Evolutionary conservation across 2,888 invertebrate species (phyloP).

Genomic region (Caenorhabditis zanzibari): DNA sequence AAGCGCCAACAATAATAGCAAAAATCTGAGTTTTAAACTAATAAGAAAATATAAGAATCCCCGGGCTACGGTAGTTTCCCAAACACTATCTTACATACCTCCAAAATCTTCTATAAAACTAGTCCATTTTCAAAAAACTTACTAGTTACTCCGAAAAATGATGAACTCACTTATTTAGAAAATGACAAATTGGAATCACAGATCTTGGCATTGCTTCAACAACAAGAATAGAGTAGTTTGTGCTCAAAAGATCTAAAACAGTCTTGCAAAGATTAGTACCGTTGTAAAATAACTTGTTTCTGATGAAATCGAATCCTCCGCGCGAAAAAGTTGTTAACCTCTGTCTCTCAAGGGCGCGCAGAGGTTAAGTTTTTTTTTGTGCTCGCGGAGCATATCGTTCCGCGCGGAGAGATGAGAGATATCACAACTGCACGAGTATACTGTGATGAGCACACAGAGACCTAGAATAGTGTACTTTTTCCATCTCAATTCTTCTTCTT

Average conservation of each 20-base stretch:
- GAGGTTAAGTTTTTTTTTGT: conserved; percentile 39
- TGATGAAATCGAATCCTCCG: conserved; percentile 52
- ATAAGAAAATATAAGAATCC: too few relatives aligned
- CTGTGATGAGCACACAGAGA: conserved; percentile 24
- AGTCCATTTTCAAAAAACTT: too few relatives aligned
- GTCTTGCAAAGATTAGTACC: conserved; percentile 7
- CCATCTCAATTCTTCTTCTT: conserved; percentile 2
- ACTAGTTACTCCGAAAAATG: background rate
- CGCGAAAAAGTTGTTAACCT: conserved; percentile 49
- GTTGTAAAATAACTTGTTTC: conserved; percentile 50
- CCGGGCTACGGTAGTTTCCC: too few relatives aligned
- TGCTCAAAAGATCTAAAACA: conserved; percentile 33
- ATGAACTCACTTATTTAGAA: conserved; percentile 17
- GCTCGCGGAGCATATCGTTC: conserved; percentile 35
- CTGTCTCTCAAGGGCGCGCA: background rate
- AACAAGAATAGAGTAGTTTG: conserved; percentile 2
- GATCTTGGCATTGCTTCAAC: background rate
- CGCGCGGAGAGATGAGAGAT: conserved; percentile 21
- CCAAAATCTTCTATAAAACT: background rate
- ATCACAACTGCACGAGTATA: background rate
- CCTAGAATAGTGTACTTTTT: conserved; percentile 49
- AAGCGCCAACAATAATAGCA: too few relatives aligned
- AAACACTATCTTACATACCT: background rate
- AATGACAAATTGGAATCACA: conserved; percentile 17
- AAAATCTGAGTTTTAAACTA: too few relatives aligned